Base-by-base conservation (phyloP, 92 coral and sea anemone genomes). In the Chrysogorgia sp. region DNA sequence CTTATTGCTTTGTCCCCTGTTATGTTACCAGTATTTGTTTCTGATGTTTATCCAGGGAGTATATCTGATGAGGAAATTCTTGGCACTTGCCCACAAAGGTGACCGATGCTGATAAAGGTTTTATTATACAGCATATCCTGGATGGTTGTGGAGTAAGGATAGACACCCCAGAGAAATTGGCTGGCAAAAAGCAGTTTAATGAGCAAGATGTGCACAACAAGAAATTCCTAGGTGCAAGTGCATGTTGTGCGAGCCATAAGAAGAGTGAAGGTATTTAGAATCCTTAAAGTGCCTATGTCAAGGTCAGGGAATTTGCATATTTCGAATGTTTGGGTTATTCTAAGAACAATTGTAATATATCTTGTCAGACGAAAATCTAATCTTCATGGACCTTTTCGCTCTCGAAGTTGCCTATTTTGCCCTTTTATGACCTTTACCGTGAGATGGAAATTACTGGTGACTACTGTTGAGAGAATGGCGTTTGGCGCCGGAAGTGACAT, bases 31-130 rank as follows among this genome's bases (percentile, higher is more conserved):
- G 82, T 74, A 23, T 82, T 82, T 82, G 83, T 69, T 47, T 83
- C 71, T 6, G 78, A 83, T 3, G 40, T 83, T 1, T 83, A n/a
- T 67, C 87, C 77, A 8, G 83, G 87, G 4, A 72, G 81, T 25
- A 82, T 40, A 37, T 72, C 81, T 8, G 75, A 82, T 74, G 86
- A 82, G 47, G 86, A 75, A 7, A 83, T 75, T 50, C 56, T 45
- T 83, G 32, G 30, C 75, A 40, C 65, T 62, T 28, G 88, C 84
- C 24, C 66, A 79, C 24, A 28, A 24, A 53, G 82, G 88, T 12
- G 84, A 84, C 72, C 69, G 80, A 56, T 29, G 88, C 89, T 65
- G 90, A 81, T 75, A 86, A 86, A 65, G 90, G 85, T 34, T 83
- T 82, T 45, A 34, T 87, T 43, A 78, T 86, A 40, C 84, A 87